Conservation (phyloP, 2,113 vertebrate genomes). For the Meriones unguiculatus region DNA sequence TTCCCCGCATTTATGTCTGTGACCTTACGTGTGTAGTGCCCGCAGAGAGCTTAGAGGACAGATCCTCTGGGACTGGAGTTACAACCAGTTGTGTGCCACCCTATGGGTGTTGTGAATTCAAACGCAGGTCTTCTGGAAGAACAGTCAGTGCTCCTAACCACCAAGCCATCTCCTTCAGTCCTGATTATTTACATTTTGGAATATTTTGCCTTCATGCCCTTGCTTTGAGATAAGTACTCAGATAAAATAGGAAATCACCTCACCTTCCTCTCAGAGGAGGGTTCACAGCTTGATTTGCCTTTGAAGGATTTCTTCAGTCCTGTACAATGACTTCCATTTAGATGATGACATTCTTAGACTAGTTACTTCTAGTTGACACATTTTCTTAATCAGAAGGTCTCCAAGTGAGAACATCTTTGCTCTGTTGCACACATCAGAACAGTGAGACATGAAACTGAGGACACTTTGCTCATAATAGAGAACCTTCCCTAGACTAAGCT, state of each 20-base stretch:
- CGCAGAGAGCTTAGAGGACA: background rate
- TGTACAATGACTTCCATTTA: background rate
- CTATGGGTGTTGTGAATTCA: background rate
- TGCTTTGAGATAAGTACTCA: background rate
- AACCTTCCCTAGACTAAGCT: background rate
- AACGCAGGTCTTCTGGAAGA: background rate
- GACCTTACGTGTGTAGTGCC: background rate
- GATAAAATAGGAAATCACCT: background rate
- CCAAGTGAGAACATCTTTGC: background rate
- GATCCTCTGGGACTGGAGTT: background rate
- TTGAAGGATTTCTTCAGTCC: background rate
- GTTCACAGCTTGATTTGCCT: background rate
- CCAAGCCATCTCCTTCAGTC: background rate
- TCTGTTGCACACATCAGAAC: background rate
- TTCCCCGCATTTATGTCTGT: background rate
- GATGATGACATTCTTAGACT: background rate
- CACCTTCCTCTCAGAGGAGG: background rate
- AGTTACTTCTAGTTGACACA: background rate
- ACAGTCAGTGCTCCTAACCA: background rate
- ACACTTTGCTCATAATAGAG: slow-evolving; percentile 18
- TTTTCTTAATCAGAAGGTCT: slow-evolving; percentile 61
- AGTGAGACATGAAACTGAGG: slow-evolving; percentile 22
- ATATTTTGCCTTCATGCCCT: slow-evolving; percentile 26
- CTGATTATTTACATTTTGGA: background rate
- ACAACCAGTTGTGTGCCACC: background rate